phyloP scores from a whole-genome alignment of 2,888 invertebrate species.

The Cataglyphis albicans region DNA sequence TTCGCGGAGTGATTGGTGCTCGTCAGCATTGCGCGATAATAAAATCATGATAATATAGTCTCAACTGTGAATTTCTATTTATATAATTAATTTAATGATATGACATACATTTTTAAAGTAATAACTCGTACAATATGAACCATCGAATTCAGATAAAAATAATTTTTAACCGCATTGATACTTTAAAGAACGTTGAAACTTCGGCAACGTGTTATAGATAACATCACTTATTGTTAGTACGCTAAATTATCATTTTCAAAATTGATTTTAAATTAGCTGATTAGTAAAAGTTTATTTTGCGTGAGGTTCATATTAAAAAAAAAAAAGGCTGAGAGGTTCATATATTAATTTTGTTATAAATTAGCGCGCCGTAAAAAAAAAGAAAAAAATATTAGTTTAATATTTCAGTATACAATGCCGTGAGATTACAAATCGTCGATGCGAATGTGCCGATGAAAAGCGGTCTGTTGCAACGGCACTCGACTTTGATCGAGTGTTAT shows the following conservation, averaged over 20 bases:
- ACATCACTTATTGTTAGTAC: too few relatives aligned
- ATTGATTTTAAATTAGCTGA: not conserved
- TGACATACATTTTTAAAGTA: not conserved
- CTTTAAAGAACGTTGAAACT: not conserved
- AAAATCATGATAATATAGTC: not conserved
- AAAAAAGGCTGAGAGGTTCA: not conserved
- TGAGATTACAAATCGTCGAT: not conserved
- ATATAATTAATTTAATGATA: not conserved
- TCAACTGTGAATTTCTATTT: not conserved
- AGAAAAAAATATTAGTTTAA: conserved; percentile 29
- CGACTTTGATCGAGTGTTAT: conserved; percentile 49
- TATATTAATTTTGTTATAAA: not conserved
- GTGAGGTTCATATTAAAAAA: not conserved
- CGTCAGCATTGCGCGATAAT: not conserved
- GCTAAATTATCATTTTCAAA: not conserved
- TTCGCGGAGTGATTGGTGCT: conserved; percentile 7
- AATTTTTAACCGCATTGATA: not conserved
- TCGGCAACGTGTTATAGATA: not conserved
- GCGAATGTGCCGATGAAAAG: conserved; percentile 36
- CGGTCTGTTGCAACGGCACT: conserved; percentile 40
- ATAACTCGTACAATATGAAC: not conserved
- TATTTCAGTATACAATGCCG: not conserved
- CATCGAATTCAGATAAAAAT: not conserved
- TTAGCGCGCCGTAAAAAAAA: not conserved
- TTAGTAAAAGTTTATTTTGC: not conserved